Base-by-base conservation (phyloP, 2,888 invertebrate species). In the Macrophya alboannulata region DNA sequence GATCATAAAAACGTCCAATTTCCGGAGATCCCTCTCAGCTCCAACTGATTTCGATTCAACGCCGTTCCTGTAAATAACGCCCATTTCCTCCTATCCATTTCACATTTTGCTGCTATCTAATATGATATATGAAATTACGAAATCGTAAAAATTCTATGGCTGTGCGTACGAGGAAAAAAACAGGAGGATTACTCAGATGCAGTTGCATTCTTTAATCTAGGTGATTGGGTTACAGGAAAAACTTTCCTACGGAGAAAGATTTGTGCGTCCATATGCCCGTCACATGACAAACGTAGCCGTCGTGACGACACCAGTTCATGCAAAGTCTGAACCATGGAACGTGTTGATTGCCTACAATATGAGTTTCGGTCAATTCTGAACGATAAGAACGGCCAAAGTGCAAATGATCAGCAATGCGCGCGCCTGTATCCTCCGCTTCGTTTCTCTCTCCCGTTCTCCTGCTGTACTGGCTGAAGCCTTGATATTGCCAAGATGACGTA, bases 401-500 rank as follows among this genome's bases (percentile, higher is more conserved):
- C 77, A 37, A 15, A 15, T 15, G 17, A n/a, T 37, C 37, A 31
- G 25, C 6, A 51, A 51, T 77, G 51, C 55, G 51, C 76, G 17
- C 51, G 76, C 76, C 76, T 51, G 17, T 77, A 25, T 51, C 25
- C 12, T 77, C 31, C 10, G 12, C 77, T 4, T 37, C 55, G 31
- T 77, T 17, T 31, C 17, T 48, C 31, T n/a, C 17, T n/a, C 55
- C 6, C 9, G 37, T 17, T 10, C 10, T 43, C 40, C 43, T 45
- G 8, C 68, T 17, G 17, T 55, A 17, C 37, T 48, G 48, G 31
- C 77, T 21, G 37, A 77, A 25, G 77, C 51, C 77, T 51, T 31
- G 77, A 77, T 77, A 77, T 77, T 77, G 77, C 55, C 48, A 77
- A 77, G 37, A 77, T 77, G 77, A 77, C 77, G 77, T 77, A 77